Conservation (phyloP, 2,113 vertebrate genomes). For the Perognathus longimembris region DNA sequence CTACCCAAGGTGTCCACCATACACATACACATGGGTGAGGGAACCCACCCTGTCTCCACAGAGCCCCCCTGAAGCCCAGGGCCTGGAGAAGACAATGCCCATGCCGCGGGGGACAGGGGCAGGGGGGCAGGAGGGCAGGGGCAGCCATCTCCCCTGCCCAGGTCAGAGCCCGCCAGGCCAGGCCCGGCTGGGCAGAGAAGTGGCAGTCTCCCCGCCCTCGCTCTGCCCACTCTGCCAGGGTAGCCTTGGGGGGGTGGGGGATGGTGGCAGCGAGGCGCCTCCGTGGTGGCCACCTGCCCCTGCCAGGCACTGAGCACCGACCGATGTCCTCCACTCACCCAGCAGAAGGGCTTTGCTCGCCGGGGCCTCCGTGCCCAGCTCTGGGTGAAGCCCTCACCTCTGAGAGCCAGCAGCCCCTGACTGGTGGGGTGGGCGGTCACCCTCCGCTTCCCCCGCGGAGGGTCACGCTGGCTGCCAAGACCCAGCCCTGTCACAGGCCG, state of each 20-base stretch:
- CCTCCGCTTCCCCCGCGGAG: accelerated
- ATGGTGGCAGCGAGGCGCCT: not conserved
- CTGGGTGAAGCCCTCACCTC: no score
- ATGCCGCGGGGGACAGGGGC: no score
- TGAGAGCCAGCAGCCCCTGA: not conserved
- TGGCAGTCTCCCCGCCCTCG: accelerated
- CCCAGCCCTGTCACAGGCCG: not conserved
- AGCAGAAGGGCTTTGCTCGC: not conserved
- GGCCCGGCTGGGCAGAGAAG: no score
- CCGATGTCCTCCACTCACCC: accelerated
- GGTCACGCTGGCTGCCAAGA: not conserved
- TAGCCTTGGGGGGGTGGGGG: not conserved
- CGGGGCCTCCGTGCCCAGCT: not conserved
- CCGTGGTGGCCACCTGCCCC: not conserved
- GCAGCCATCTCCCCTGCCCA: no score
- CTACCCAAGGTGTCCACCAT: no score
- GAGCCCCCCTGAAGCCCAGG: not conserved
- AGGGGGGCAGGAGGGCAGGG: accelerated
- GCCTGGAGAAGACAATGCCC: no score
- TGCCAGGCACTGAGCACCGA: accelerated
- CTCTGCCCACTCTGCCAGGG: not conserved
- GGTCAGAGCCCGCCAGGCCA: no score
- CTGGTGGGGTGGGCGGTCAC: accelerated
- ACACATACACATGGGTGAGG: not conserved
- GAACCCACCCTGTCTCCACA: not conserved